Base-by-base conservation (phyloP, 2,113 vertebrate species). In the Marcusenius ussheri region DNA sequence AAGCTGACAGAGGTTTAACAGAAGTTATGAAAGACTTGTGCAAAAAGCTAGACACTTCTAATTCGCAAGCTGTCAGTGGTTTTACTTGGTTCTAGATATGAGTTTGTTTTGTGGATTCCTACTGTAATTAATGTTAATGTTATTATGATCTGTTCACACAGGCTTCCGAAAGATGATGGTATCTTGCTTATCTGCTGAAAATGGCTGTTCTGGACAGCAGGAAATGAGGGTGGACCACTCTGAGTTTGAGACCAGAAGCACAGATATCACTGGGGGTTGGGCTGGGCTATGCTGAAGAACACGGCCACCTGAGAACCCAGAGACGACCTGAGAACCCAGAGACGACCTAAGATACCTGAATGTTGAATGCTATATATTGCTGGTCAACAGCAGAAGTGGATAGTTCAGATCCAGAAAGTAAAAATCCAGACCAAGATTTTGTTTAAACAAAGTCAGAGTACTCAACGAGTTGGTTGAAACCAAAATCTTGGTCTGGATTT, bases 121-220 rank as follows among this genome's bases (percentile, higher is more conserved):
- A 35, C n/a, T 35, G 10, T 56, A 49, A 85, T 24, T 51, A 53
- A 27, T 21, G 35, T 87, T 17, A 87, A 50, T 87, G 85, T 42
- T 3, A 2, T 19, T 39, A 24, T 66, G 87, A 24, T 24, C 21
- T 62, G 31, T 88, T 62, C 53, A 10, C 53, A 39, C 87, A 88
- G 87, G 87, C 87, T 88, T 45, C 53, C 87, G 17, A 62, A 62
- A 9, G 87, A 88, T 39, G 87, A 88, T 88, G 56, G 49, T 24
- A 62, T 88, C 87, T 62, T 88, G 56, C 87, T 88, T 17, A 66
- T 88, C 53, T 88, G 87, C 87, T 88, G 53, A 88, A 87, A 87
- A 31, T 47, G 47, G 85, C 27, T 87, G n/a, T 15, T 87, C 50
- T 7, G 85, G 85, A 87, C 1, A 3, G 45, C 83, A 47, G 42